Base-by-base conservation (phyloP, 2,888 invertebrate genomes). In the Nudaria mundana region DNA sequence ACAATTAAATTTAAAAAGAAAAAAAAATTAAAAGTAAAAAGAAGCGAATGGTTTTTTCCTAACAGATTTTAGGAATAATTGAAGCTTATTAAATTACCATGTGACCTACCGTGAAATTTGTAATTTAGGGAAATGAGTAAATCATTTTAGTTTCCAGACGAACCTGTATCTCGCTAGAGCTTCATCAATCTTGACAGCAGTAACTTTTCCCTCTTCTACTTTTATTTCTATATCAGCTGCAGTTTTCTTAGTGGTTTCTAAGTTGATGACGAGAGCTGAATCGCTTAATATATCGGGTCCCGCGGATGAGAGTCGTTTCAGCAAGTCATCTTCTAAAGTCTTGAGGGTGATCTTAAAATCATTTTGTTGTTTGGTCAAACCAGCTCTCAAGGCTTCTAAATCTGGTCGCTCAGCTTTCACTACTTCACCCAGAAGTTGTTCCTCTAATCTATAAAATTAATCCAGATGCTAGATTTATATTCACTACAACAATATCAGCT, bases 371-470 rank as follows among this genome's bases (percentile, higher is more conserved):
- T 95, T 95, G 0, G 97, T 98, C 6, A 98, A 87, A 31, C 94
- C 93, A 0, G 95, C 91, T 64, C 97, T 94, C 38, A 95, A 89
- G 3, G 91, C 79, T 82, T 98, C 98, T 43, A 98, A 90, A 76
- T 98, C 98, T 0, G 98, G 97, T 48, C 98, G 90, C 77, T 98
- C 98, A 0, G 94, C 93, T 83, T 97, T 97, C 0, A 98, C 97
- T 4, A 98, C 98, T 78, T 97, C 97, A 5, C 97, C 98, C 15
- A 98, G 79, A 8, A 98, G 83, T 73, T 98, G 98, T 65, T 98
- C 98, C 76, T 98, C 98, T 10, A 98, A 89, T 20, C 92, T 90
- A 53, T 25, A 39, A 8, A 25, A n/a, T n/a, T n/a, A n/a, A n/a
- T n/a, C n/a, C n/a, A n/a, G n/a, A n/a, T n/a, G n/a, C n/a, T n/a